Evolutionary conservation across 2,113 vertebrate species (phyloP), one percentile per base, ranked within the genome.

Genomic region (Steatornis caripensis): DNA sequence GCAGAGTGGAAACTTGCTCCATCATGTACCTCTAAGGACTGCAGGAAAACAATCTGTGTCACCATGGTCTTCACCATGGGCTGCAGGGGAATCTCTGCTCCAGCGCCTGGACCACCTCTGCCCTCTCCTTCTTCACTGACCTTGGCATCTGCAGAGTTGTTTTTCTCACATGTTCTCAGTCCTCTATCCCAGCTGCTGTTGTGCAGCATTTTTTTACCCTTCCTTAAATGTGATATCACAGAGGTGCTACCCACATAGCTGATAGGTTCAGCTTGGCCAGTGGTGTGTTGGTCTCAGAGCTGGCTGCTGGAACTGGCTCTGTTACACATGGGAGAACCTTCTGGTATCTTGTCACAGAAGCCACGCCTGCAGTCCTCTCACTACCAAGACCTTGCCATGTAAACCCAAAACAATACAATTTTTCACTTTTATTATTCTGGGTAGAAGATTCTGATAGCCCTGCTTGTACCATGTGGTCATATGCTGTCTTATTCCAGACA

Each of bases 361-460:
- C 15, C 22, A 27, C 8, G 2, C 11, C 32, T 45, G 16, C 6
- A n/a, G 16, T 5, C 6, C 27, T 4, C 7, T 5, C 1, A 0
- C 11, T 45, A 30, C 9, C 10, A 21, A 62, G 34, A 41, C 27
- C 48, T 76, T 70, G 5, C 5, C 12, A 5, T 21, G 7, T 43
- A 80, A 36, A 61, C 17, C 15, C 17, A 53, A 46, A 13, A 46
- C 11, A 24, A 24, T 19, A 26, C 11, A 58, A 22, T 60, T 81
- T 83, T 36, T 49, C 8, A 30, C 12, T 13, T 58, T 4, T 53
- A 27, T 27, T 26, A 70, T 45, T 26, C 23, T 22, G 29, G 5
- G 6, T 11, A 41, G 3, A 54, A 90, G 41, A 36, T n/a, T 77
- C n/a, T 51, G 6, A 13, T 15, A 43, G 9, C 2, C 6, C 3